These are phyloP conservation scores for Chironomus striatipennis DNA, from an alignment of 1,140 invertebrate genomes.

Conservation along the genomic window DNA sequence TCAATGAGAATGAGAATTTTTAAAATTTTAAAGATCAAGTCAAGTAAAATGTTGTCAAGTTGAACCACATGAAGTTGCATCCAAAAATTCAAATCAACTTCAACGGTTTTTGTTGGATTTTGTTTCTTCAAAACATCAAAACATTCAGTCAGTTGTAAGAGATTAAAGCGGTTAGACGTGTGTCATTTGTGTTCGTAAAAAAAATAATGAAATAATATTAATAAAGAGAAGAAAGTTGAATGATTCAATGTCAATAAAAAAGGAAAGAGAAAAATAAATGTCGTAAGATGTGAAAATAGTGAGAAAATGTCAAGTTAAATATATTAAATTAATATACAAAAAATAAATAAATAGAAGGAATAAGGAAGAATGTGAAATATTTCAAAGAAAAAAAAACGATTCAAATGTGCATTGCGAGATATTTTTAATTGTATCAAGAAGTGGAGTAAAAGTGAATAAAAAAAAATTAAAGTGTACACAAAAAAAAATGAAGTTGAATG, in stretches of 20 bases:
- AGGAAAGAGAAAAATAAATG: background rate
- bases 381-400: too few relatives aligned
- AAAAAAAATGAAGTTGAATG: background rate
- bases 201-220: background rate
- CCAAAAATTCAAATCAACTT: too few relatives aligned
- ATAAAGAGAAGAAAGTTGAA: conserved; percentile 6
- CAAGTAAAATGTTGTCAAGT: too few relatives aligned
- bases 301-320: background rate
- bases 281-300: background rate
- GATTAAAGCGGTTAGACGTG: background rate
- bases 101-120: too few relatives aligned
- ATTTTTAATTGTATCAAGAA: conserved; percentile 1
- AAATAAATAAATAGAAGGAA: background rate
- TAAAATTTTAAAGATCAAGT: too few relatives aligned
- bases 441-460: background rate
- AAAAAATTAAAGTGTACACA: background rate
- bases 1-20: too few relatives aligned
- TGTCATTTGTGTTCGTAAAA: background rate
- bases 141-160: background rate
- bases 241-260: conserved; percentile 11
- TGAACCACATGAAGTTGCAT: too few relatives aligned
- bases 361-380: conserved; percentile 1
- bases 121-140: too few relatives aligned
- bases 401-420: conserved; percentile 7
- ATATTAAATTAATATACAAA: too few relatives aligned